Percentiles rank a stretch among this genome's conserved stretches.
These are phyloP conservation scores for Syrphus vitripennis DNA, from an alignment of 2,888 invertebrate species.

Conservation along the genomic window DNA sequence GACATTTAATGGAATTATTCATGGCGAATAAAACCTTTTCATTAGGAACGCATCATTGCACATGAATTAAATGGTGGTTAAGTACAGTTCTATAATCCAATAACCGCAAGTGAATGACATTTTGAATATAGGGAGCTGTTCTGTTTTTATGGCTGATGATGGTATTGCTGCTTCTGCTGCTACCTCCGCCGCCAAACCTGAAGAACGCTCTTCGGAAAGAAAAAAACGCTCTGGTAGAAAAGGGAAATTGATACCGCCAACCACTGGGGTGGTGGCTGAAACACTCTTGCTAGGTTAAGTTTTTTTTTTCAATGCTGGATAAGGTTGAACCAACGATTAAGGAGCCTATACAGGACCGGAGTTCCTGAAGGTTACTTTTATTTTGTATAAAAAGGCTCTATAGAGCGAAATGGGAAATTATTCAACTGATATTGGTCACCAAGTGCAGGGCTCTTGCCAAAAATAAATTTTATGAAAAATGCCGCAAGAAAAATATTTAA, in stretches of 20 bases:
- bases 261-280: not conserved
- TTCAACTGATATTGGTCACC: no score
- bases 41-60: conserved; percentile 65
- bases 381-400: not conserved
- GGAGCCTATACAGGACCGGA: not conserved
- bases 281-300: conserved; percentile 17
- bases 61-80: conserved; percentile 66
- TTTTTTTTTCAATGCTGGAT: not conserved
- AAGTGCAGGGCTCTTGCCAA: no score
- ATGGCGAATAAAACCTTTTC: conserved; percentile 70
- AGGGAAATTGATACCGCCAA: conserved; percentile 60
- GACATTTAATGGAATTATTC: conserved; percentile 63
- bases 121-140: conserved; percentile 12
- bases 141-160: not conserved
- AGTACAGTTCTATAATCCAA: conserved; percentile 69
- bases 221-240: conserved; percentile 30
- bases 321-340: conserved; percentile 4
- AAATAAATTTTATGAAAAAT: no score
- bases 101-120: conserved; percentile 71
- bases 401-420: no score
- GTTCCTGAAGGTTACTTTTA: not conserved
- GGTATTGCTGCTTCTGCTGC: not conserved
- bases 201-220: not conserved
- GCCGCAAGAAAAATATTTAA: no score
- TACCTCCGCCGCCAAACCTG: not conserved